These are phyloP conservation scores for Eriocheir sinensis DNA, from an alignment of 1,140 invertebrate species.

Conservation along the genomic window DNA sequence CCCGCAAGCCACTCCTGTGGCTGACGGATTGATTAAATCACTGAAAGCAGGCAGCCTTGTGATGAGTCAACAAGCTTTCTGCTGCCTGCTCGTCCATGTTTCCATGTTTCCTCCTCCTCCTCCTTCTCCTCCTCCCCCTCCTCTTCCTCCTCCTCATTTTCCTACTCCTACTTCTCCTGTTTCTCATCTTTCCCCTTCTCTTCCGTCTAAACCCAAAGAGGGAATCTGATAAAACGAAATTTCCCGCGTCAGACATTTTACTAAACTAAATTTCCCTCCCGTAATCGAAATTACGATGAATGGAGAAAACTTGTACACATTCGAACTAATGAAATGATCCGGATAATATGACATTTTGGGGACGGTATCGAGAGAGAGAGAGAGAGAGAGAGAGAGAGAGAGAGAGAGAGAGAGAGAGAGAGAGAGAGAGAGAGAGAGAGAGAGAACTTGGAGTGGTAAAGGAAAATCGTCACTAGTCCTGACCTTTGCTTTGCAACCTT, in stretches of 20 bases:
- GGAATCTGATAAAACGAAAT: background rate
- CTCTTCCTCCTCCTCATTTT: background rate
- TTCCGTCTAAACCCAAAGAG: background rate
- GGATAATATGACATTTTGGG: background rate
- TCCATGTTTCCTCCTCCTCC: background rate
- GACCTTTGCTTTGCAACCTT: no score
- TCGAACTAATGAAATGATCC: background rate
- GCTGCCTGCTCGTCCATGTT: no score
- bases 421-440: constrained; percentile 3
- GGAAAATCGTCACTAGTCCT: background rate
- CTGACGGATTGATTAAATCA: no score
- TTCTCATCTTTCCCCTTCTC: no score
- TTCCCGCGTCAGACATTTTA: background rate
- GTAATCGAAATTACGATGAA: background rate
- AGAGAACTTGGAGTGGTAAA: constrained; percentile 7
- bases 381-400: background rate
- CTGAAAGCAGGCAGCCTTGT: no score
- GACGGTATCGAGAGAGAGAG: background rate
- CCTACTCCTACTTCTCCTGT: background rate
- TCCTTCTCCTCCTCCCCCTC: constrained; percentile 2
- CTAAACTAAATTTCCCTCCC: background rate
- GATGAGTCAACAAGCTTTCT: no score
- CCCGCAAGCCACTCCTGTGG: no score
- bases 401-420: background rate
- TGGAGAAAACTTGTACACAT: background rate